Base-by-base conservation (phyloP, 2,888 invertebrate genomes). In the Hirtodrosophila confusa region DNA sequence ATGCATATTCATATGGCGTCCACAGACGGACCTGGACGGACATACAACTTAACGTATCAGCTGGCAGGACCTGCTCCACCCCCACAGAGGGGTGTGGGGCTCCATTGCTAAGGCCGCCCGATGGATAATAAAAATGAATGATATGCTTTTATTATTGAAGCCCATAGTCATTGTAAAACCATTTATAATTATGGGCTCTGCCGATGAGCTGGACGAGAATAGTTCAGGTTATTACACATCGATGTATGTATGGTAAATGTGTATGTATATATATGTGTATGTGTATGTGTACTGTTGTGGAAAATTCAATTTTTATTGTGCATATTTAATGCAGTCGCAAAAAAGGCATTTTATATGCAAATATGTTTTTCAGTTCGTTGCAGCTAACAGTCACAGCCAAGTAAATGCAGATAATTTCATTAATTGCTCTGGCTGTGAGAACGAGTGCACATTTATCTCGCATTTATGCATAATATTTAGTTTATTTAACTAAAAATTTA, bases 111-210 rank as follows among this genome's bases (percentile, higher is more conserved):
- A 50, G 35, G 49, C 24, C 39, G 50, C 40, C 23, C 37, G 53
- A 24, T 35, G 65, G 64, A 61, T 78, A 85, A 86, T 84, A 88
- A 88, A 88, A 84, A 84, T 88, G 86, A 84, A 84, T 88, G 88
- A 84, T 87, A 75, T 74, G 86, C 84, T 75, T 78, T 79, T 86
- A 86, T 88, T 86, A 84, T 86, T 75, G 86, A 86, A 86, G 79
- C 83, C 60, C 84, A 88, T 56, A 88, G 86, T 84, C 88, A 84
- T 84, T 84, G 86, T 82, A 82, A 88, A 88, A 73, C 73, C 77
- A 84, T 84, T 88, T 83, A 84, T 84, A 84, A 84, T 88, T 88
- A 88, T 75, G 78, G 70, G 41, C 75, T 57, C 60, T 68, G 56
- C 58, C 62, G 45, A n/a, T 12, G 27, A 41, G 27, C 51, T 33